These are phyloP conservation scores for Ctenopoma kingsleyae DNA, from an alignment of 2,797 vertebrate genomes.

Conservation along the genomic window DNA sequence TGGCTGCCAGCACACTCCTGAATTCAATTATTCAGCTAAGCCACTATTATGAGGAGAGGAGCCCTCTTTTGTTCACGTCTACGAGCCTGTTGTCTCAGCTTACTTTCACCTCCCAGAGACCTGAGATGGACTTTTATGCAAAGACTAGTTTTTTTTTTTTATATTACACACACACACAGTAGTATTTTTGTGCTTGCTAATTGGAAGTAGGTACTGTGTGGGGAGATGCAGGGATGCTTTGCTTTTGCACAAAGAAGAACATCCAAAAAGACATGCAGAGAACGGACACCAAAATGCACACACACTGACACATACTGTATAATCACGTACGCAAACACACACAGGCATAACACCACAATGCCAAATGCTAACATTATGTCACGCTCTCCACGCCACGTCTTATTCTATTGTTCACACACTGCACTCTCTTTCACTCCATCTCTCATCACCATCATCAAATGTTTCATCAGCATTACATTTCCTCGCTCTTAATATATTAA, in stretches of 20 bases:
- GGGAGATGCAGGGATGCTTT: constrained; percentile 45
- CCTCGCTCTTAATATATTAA: constrained; percentile 48
- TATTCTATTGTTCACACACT: background rate
- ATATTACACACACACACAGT: constrained; percentile 2
- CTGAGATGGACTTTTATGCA: constrained; percentile 29
- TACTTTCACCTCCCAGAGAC: constrained; percentile 38
- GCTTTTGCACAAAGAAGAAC: constrained; percentile 18
- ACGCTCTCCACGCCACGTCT: constrained; percentile 16
- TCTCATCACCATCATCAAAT: constrained; percentile 42
- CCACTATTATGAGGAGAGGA: constrained; percentile 54
- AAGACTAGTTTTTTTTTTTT: constrained; percentile 38
- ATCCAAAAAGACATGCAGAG: constrained; percentile 3
- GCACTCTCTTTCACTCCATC: constrained; percentile 31
- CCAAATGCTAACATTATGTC: constrained; percentile 19
- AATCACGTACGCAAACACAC: constrained; percentile 1
- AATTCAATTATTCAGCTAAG: constrained; percentile 82
- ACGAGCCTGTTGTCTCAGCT: constrained; percentile 32
- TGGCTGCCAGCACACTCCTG: constrained; percentile 38
- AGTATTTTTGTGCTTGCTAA: constrained; percentile 42
- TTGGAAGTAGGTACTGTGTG: constrained; percentile 47
- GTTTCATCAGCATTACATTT: constrained; percentile 59
- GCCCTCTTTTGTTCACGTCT: constrained; percentile 54
- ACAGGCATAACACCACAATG: constrained; percentile 6
- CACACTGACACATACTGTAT: constrained; percentile 16
- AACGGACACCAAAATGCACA: constrained; percentile 27